Conservation (phyloP, 2,888 invertebrate species). For the Cremastinae sp. region DNA sequence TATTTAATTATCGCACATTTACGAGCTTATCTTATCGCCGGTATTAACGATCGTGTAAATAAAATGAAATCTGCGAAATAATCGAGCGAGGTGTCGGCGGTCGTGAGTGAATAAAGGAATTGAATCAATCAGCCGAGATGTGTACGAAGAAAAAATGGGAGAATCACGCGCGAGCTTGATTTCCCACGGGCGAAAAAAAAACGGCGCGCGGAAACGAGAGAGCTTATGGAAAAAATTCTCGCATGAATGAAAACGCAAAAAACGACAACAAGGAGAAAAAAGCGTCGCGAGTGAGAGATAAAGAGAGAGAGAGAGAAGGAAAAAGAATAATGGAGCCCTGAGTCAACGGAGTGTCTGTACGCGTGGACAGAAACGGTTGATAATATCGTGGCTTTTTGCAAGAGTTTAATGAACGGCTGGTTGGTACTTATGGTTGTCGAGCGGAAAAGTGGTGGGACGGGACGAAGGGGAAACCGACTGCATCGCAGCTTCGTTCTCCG, state of each 20-base stretch:
- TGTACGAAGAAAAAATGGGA: not conserved
- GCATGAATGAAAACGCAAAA: conserved; percentile 50
- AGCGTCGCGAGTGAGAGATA: conserved; percentile 14
- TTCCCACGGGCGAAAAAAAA: not conserved
- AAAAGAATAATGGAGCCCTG: conserved; percentile 46
- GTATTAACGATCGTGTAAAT: not conserved
- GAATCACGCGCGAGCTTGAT: not conserved
- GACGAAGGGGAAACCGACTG: conserved; percentile 74
- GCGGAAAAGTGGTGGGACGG: conserved; percentile 77
- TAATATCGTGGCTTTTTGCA: conserved; percentile 71
- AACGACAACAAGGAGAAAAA: not conserved
- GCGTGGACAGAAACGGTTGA: conserved; percentile 66
- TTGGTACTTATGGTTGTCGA: conserved; percentile 73
- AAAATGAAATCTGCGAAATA: not conserved
- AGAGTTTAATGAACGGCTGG: conserved; percentile 73
- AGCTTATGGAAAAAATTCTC: conserved; percentile 18
- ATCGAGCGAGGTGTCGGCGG: not conserved
- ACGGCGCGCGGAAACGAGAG: not conserved
- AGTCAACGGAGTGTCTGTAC: conserved; percentile 64
- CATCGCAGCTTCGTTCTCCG: conserved; percentile 54
- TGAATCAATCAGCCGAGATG: not conserved
- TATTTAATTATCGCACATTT: conserved; percentile 48
- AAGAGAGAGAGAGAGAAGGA: conserved; percentile 24
- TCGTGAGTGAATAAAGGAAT: not conserved
- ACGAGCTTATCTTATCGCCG: conserved; percentile 16